A percentile compares a stretch with the other conserved stretches of the same genome.
Conservation (phyloP, 2,888 invertebrate species). For the Lordiphosa fenestrarum region DNA sequence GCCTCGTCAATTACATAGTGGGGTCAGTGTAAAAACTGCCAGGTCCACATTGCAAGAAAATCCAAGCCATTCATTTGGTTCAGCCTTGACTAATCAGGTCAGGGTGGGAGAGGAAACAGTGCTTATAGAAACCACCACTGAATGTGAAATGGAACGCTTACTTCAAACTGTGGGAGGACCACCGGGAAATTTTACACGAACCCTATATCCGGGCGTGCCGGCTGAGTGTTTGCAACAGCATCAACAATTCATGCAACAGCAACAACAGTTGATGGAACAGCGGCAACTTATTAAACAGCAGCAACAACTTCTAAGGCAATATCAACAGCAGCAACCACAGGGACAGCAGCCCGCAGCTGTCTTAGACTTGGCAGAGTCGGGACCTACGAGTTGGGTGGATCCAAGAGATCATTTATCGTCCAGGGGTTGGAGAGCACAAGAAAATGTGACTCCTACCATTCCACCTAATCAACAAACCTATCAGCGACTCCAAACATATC, state of each 20-base stretch:
- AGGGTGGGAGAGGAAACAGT: neutral
- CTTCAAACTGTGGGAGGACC: neutral
- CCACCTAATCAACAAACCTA: neutral
- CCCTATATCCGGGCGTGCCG: neutral
- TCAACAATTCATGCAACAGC: neutral
- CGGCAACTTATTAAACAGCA: constrained; percentile 9
- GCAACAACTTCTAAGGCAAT: constrained; percentile 3
- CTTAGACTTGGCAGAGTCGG: neutral
- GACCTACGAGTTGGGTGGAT: neutral
- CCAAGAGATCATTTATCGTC: neutral
- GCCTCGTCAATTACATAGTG: too few species aligned
- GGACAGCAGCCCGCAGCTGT: neutral
- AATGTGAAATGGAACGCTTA: neutral
- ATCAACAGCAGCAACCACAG: neutral
- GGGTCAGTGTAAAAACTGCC: too few species aligned
- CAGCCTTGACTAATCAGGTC: too few species aligned
- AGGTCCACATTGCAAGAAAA: too few species aligned
- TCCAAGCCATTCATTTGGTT: neutral
- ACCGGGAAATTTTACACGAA: neutral
- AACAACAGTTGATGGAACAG: constrained; percentile 8
- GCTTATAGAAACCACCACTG: neutral
- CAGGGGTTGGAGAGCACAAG: too few species aligned
- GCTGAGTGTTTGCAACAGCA: neutral
- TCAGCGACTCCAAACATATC: neutral
- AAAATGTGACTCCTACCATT: neutral